A percentile compares a stretch with the other conserved stretches of the same genome.
These are phyloP conservation scores for Temnothorax unifasciatus DNA, from an alignment of 2,888 invertebrate genomes.

Conservation along the genomic window DNA sequence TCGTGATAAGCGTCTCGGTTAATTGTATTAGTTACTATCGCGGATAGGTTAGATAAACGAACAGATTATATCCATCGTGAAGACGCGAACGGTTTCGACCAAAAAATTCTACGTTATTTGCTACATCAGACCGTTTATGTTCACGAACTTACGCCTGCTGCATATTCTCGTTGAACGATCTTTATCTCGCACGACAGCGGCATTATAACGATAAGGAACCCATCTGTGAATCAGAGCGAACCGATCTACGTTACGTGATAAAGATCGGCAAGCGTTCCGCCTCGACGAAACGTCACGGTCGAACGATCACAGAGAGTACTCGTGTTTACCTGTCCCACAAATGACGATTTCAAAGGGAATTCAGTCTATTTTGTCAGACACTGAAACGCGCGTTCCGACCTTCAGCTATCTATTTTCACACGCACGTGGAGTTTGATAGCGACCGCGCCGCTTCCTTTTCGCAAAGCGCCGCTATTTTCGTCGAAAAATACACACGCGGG, in stretches of 20 bases:
- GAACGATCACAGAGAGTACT: slow-evolving; percentile 10
- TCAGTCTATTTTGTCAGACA: slow-evolving; percentile 38
- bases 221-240: slow-evolving; percentile 24
- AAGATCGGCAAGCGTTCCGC: slow-evolving; percentile 38
- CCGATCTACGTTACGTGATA: slow-evolving; percentile 38
- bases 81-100: background rate
- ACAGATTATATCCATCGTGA: background rate
- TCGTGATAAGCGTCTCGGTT: slow-evolving; percentile 15
- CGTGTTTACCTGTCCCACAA: slow-evolving; percentile 19
- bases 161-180: slow-evolving; percentile 10
- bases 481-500: slow-evolving; percentile 31
- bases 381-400: background rate
- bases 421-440: slow-evolving; percentile 24
- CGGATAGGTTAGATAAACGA: background rate
- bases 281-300: slow-evolving; percentile 10
- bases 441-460: slow-evolving; percentile 23
- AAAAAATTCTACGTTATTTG: slow-evolving; percentile 10
- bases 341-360: slow-evolving; percentile 53
- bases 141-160: background rate
- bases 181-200: slow-evolving; percentile 29
- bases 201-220: slow-evolving; percentile 39
- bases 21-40: slow-evolving; percentile 13
- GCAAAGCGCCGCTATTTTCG: slow-evolving; percentile 40
- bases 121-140: background rate
- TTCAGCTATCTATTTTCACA: slow-evolving; percentile 8